phyloP scores from a whole-genome alignment of 30 jellyfish, hydroid and myxozoan genomes.

The Pelagia noctiluca region DNA sequence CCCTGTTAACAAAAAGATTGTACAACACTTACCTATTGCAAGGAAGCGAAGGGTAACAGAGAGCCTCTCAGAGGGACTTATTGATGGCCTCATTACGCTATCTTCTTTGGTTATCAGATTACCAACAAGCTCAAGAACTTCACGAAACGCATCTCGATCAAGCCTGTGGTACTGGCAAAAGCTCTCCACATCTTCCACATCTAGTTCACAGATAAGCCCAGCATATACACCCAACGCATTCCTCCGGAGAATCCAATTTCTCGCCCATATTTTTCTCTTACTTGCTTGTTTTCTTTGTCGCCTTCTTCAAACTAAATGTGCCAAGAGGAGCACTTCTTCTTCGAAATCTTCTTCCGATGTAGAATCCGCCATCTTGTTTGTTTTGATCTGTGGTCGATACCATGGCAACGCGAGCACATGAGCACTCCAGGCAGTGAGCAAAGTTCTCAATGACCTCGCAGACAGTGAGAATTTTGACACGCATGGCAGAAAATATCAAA shows the following conservation, averaged over 20 bases:
- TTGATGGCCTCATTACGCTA: conserved; percentile 20
- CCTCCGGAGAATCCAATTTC: conserved; percentile 3
- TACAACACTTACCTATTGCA: conserved; percentile 30
- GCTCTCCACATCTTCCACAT: conserved; percentile 25
- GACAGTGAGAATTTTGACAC: no score
- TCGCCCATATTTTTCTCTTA: background rate
- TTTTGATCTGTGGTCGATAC: no score
- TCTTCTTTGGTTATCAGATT: conserved; percentile 29
- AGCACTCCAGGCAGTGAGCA: no score
- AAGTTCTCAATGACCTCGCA: no score
- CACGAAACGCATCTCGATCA: conserved; percentile 12
- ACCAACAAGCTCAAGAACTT: conserved; percentile 24
- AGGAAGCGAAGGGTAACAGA: conserved; percentile 36
- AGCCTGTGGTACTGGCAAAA: conserved; percentile 35
- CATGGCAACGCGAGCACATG: no score
- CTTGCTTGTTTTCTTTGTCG: conserved; percentile 6
- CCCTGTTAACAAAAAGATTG: background rate
- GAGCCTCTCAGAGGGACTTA: conserved; percentile 36
- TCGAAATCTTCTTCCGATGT: conserved; percentile 19
- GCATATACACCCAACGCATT: conserved; percentile 1
- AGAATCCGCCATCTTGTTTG: no score
- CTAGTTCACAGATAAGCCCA: conserved; percentile 15
- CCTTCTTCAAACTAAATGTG: background rate
- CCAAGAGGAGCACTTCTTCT: conserved; percentile 12
- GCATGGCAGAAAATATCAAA: no score